phyloP scores from a whole-genome alignment of 2,797 vertebrate species.

The Artibeus lituratus region DNA sequence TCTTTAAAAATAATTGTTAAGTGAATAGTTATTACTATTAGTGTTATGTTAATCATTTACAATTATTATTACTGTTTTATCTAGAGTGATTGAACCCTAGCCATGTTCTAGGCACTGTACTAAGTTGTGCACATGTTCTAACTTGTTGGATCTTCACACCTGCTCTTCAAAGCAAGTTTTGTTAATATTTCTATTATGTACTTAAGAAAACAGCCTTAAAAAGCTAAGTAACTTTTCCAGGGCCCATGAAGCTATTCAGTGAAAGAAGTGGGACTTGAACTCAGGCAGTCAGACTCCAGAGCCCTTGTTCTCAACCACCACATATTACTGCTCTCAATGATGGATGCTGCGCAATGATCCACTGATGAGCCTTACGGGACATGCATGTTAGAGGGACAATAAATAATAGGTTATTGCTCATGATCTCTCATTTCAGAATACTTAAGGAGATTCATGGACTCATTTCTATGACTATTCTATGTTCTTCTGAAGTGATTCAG shows the following conservation, averaged over 20 bases:
- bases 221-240: neutral
- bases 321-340: neutral
- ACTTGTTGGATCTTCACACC: neutral
- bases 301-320: neutral
- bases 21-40: conserved; percentile 74
- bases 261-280: neutral
- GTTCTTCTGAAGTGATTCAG: conserved; percentile 70
- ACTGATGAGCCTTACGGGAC: conserved; percentile 74
- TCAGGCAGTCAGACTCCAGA: neutral
- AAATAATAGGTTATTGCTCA: conserved; percentile 80
- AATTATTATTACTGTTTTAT: neutral
- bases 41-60: neutral
- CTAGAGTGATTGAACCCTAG: neutral
- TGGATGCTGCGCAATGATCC: neutral
- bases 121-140: neutral
- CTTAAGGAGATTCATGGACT: conserved; percentile 82
- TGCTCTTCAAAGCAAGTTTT: neutral
- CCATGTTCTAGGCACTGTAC: neutral
- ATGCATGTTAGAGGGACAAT: conserved; percentile 75
- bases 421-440: conserved; percentile 79
- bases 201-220: neutral
- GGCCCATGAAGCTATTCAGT: neutral
- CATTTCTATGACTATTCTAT: conserved; percentile 70
- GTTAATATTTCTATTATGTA: neutral
- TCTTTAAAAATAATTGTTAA: conserved; percentile 75